Conservation (phyloP, 1,140 invertebrate species). For the Diuraphis noxia region DNA sequence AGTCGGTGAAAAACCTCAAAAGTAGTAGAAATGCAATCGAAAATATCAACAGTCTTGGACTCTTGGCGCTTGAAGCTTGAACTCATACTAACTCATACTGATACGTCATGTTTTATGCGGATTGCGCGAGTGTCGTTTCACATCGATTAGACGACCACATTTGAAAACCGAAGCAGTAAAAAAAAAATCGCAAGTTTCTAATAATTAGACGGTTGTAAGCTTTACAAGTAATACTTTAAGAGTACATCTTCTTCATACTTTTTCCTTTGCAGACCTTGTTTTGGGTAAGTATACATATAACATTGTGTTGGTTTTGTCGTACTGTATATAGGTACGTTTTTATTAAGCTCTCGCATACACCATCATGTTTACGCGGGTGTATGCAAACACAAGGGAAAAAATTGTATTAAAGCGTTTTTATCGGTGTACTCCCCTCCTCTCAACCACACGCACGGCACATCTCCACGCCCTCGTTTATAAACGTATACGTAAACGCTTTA, state of each 20-base stretch:
- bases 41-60: not conserved
- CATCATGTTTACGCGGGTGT: not conserved
- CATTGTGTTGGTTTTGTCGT: not conserved
- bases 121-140: not conserved
- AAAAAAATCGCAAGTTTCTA: not conserved
- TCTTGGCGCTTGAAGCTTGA: too few relatives aligned
- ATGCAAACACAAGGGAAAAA: not conserved
- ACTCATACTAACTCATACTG: too few relatives aligned
- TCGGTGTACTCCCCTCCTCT: not conserved
- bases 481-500: constrained; percentile 9
- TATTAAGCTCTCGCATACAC: not conserved
- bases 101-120: not conserved
- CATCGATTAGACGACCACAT: not conserved
- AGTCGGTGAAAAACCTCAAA: not conserved
- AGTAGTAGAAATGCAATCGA: not conserved
- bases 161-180: not conserved
- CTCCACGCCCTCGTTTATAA: not conserved
- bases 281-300: not conserved
- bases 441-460: not conserved
- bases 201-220: not conserved
- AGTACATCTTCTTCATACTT: not conserved
- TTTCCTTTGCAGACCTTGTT: not conserved
- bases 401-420: constrained; percentile 18
- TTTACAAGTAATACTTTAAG: not conserved
- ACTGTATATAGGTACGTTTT: not conserved